phyloP scores from a whole-genome alignment of 2,888 invertebrate species.

The Myopa testacea region DNA sequence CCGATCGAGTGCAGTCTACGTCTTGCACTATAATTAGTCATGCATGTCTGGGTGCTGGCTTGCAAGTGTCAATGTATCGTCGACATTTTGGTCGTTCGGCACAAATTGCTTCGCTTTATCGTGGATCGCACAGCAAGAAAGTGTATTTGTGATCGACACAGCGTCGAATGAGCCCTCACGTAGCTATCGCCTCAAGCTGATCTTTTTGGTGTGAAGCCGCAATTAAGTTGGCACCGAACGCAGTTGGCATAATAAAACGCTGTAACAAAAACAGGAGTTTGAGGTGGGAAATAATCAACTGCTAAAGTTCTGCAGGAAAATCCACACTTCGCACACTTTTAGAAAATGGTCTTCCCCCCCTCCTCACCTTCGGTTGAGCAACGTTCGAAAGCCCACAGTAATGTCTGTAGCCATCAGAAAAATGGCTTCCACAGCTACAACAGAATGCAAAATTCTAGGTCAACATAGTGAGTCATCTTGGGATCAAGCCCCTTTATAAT shows the following conservation, averaged over 20 bases:
- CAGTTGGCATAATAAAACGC: slow-evolving; percentile 17
- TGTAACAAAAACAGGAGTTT: background rate
- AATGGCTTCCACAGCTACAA: too few relatives aligned
- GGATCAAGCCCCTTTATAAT: too few relatives aligned
- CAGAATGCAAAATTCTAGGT: too few relatives aligned
- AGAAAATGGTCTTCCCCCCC: too few relatives aligned
- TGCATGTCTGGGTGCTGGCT: slow-evolving; percentile 7
- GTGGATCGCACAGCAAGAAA: background rate
- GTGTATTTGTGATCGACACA: too few relatives aligned
- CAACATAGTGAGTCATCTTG: too few relatives aligned
- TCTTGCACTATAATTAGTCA: slow-evolving; percentile 22
- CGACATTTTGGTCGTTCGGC: slow-evolving; percentile 17
- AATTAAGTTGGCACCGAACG: slow-evolving; percentile 23
- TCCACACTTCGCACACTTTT: too few relatives aligned
- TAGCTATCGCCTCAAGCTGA: background rate
- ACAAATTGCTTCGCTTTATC: slow-evolving; percentile 26
- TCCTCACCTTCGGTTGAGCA: too few relatives aligned
- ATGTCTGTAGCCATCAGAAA: too few relatives aligned
- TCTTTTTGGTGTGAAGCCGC: slow-evolving; percentile 24
- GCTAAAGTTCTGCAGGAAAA: background rate
- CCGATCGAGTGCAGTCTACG: background rate
- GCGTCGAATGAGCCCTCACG: slow-evolving; percentile 9
- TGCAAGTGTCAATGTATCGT: slow-evolving; percentile 11
- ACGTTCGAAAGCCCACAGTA: too few relatives aligned
- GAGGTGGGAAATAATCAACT: background rate